Conservation (phyloP, 2,888 invertebrate species). For the Drosophila antonietae region DNA sequence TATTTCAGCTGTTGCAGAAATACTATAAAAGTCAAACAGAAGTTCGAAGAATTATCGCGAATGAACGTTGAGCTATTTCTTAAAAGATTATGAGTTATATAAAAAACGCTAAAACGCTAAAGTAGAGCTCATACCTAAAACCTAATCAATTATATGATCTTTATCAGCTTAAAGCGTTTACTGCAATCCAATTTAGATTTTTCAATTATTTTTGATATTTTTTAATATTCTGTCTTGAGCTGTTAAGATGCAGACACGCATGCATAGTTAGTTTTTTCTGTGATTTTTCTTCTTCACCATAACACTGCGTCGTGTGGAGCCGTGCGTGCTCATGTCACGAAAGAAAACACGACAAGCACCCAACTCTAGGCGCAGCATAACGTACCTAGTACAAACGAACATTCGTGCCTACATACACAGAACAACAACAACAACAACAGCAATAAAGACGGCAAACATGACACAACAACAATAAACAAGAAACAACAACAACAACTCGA, state of each 20-base stretch:
- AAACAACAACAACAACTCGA: slow-evolving; percentile 27
- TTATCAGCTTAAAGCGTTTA: background rate
- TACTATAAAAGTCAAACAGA: background rate
- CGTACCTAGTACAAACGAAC: background rate
- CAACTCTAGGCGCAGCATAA: slow-evolving; percentile 29
- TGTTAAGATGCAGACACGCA: background rate
- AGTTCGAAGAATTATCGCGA: background rate
- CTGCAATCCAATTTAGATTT: background rate
- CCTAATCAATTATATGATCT: background rate
- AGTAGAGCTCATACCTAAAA: background rate
- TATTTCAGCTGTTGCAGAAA: background rate
- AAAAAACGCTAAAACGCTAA: background rate
- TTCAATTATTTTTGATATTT: background rate
- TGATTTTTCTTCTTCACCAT: background rate
- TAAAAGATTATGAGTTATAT: background rate
- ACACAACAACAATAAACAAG: slow-evolving; percentile 14
- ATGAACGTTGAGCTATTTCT: background rate
- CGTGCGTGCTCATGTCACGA: slow-evolving; percentile 15
- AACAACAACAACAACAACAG: slow-evolving; percentile 6
- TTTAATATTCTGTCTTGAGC: background rate
- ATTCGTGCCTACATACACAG: background rate
- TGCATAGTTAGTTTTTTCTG: background rate
- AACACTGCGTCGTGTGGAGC: slow-evolving; percentile 4
- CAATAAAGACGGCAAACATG: slow-evolving; percentile 18
- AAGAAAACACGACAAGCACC: slow-evolving; percentile 27